Evolutionary conservation across 1,140 invertebrate genomes (phyloP).

Genomic region (Aleiodes sp.): DNA sequence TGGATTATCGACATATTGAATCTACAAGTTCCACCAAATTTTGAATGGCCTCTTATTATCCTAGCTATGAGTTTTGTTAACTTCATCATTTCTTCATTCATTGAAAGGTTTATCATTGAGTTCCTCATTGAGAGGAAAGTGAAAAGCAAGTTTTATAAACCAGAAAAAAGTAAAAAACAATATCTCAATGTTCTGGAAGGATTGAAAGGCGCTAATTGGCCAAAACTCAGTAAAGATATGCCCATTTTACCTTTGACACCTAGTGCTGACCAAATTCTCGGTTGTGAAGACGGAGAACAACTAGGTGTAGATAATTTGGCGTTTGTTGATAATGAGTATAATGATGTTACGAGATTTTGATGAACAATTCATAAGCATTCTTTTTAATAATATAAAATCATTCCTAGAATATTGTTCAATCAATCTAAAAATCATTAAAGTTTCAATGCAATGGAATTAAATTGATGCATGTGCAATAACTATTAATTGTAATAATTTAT

Average conservation of each 20-base stretch:
- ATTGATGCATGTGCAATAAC: too few relatives aligned
- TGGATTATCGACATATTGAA: slow-evolving; percentile 73
- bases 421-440: too few relatives aligned
- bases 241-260: slow-evolving; percentile 44
- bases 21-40: slow-evolving; percentile 73
- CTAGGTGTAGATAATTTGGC: slow-evolving; percentile 31
- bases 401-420: too few relatives aligned
- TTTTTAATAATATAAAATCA: too few relatives aligned
- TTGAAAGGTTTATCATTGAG: slow-evolving; percentile 73
- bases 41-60: slow-evolving; percentile 72
- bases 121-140: slow-evolving; percentile 68
- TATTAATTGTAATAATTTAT: too few relatives aligned
- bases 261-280: slow-evolving; percentile 45
- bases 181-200: slow-evolving; percentile 66
- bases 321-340: slow-evolving; percentile 32
- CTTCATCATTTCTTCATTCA: slow-evolving; percentile 70
- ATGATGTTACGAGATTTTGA: slow-evolving; percentile 36
- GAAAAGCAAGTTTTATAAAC: slow-evolving; percentile 66
- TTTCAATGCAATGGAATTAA: too few relatives aligned
- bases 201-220: slow-evolving; percentile 55
- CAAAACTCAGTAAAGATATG: slow-evolving; percentile 38
- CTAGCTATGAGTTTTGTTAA: slow-evolving; percentile 71
- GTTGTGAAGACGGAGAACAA: too few relatives aligned
- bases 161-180: slow-evolving; percentile 67
- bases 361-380: too few relatives aligned